Evolutionary conservation across 2,888 invertebrate species (phyloP).

Genomic region (Sarcophaga carnaria): DNA sequence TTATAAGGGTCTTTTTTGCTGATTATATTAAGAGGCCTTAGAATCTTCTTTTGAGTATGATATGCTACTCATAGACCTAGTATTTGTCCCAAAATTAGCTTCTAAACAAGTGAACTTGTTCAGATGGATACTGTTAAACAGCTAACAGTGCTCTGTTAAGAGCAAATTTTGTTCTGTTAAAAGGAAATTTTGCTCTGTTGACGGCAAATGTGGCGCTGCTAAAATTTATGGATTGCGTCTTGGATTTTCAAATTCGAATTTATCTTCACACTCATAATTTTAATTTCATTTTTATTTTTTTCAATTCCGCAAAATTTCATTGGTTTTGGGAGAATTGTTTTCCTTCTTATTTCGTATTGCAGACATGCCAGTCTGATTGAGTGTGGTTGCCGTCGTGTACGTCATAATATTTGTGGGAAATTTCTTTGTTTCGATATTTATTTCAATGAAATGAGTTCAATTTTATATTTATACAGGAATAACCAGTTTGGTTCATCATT

Average conservation of each 20-base stretch:
- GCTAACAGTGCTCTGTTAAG: too few relatives aligned
- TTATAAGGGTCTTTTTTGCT: too few relatives aligned
- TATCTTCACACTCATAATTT: background rate
- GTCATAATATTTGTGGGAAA: background rate
- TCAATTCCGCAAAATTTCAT: background rate
- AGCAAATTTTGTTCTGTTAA: too few relatives aligned
- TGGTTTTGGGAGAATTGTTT: background rate
- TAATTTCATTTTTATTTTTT: conserved; percentile 26
- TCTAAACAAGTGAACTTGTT: too few relatives aligned
- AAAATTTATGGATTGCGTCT: background rate
- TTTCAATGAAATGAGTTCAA: conserved; percentile 30
- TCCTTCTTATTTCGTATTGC: background rate
- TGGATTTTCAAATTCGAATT: conserved; percentile 29
- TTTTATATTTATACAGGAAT: conserved; percentile 16
- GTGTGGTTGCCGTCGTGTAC: background rate
- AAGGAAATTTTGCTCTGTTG: too few relatives aligned
- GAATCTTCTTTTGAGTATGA: too few relatives aligned
- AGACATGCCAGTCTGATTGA: too few relatives aligned
- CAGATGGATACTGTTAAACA: background rate
- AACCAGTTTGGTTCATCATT: conserved; percentile 31
- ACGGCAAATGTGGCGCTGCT: too few relatives aligned
- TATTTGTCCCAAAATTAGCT: too few relatives aligned
- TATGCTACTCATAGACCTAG: too few relatives aligned
- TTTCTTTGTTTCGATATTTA: background rate
- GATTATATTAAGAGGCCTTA: too few relatives aligned